Conservation (phyloP, 2,888 invertebrate species). For the Altica lythri region DNA sequence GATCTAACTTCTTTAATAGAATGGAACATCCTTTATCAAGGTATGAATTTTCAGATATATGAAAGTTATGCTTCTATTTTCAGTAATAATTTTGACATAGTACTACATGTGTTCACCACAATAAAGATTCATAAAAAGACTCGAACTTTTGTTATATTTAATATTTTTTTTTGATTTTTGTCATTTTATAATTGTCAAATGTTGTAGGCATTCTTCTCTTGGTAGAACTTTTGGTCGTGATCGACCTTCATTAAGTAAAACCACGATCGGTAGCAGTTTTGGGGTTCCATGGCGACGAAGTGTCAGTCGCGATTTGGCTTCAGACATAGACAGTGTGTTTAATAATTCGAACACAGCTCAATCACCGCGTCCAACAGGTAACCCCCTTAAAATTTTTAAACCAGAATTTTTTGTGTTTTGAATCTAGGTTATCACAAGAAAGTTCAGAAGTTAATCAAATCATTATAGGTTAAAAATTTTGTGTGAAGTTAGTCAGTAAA, state of each 20-base stretch:
- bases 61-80: no score
- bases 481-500: no score
- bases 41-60: constrained; percentile 49
- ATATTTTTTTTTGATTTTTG: constrained; percentile 53
- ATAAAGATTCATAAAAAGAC: no score
- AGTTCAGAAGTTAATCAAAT: no score
- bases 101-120: no score
- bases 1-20: constrained; percentile 57
- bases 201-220: constrained; percentile 54
- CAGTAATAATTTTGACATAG: no score
- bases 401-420: constrained; percentile 32
- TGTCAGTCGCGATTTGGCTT: constrained; percentile 69
- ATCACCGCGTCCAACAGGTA: constrained; percentile 69
- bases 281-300: constrained; percentile 65
- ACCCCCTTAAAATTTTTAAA: constrained; percentile 62
- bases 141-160: neutral
- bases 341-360: constrained; percentile 60
- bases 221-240: constrained; percentile 56
- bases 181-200: constrained; percentile 54
- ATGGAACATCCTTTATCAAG: constrained; percentile 58
- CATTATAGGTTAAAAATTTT: no score
- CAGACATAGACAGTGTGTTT: constrained; percentile 76
- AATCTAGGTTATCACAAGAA: no score
- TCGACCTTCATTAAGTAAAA: constrained; percentile 40
- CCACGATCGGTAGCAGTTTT: constrained; percentile 43